A percentile compares a stretch with the other conserved stretches of the same genome.
phyloP scores from a whole-genome alignment of 2,888 invertebrate species.

The Neelides folsomi region DNA sequence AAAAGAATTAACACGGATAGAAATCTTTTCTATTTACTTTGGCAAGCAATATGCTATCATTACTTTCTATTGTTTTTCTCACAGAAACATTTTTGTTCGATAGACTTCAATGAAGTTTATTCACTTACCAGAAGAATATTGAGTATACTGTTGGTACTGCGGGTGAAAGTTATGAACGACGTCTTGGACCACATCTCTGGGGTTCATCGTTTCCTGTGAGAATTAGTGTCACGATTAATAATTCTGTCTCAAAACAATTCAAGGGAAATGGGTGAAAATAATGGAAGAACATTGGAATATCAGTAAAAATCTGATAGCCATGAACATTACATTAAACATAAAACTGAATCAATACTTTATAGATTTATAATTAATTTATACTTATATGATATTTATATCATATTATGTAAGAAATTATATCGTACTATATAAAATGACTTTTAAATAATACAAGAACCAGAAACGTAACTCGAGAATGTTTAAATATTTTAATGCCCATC shows the following conservation, averaged over 20 bases:
- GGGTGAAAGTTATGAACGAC: conserved; percentile 99
- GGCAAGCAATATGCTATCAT: neutral
- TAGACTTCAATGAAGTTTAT: neutral
- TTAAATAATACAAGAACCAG: too few relatives aligned
- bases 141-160: conserved; percentile 98
- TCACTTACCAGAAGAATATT: conserved; percentile 77
- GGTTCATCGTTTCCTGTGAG: conserved; percentile 85
- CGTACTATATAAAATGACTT: too few relatives aligned
- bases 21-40: too few relatives aligned
- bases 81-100: conserved; percentile 36
- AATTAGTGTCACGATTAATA: conserved; percentile 7
- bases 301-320: neutral
- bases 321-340: neutral
- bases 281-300: neutral
- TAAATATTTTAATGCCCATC: too few relatives aligned
- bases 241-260: neutral
- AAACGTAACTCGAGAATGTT: too few relatives aligned
- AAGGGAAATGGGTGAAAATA: neutral
- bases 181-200: conserved; percentile 99
- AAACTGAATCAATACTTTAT: too few relatives aligned
- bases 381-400: too few relatives aligned
- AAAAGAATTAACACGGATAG: too few relatives aligned
- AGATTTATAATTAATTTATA: too few relatives aligned
- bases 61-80: neutral
- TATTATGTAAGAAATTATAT: too few relatives aligned